Base-by-base conservation (phyloP, 1,140 invertebrate genomes). In the Drosophila novamexicana region DNA sequence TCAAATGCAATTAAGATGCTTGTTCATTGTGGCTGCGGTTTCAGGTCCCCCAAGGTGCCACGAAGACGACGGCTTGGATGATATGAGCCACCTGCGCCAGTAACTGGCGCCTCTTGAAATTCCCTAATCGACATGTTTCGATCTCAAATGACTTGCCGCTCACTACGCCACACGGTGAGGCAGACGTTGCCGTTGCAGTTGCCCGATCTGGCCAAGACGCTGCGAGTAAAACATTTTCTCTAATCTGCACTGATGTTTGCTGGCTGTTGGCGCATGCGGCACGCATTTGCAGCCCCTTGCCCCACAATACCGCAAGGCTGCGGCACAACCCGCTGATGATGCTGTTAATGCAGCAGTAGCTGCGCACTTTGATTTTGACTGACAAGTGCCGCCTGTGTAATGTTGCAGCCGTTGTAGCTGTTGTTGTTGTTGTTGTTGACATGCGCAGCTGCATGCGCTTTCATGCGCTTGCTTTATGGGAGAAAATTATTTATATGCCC, bases 1-100 rank as follows among this genome's bases (percentile, higher is more conserved):
- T 86, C 80, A 79, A 90, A 91, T 82, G 90, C 90, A 91, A 91
- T 91, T 91, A 91, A 91, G 90, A 91, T 90, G 89, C 89, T 83
- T 91, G 84, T 81, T 83, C 74, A 78, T 67, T 66, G 85, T 50
- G 54, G 57, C 57, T 42, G 47, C 52, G 29, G 65, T 49, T 79
- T 73, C 52, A 65, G 61, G 62, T 81, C 76, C 75, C 83, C 86
- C 78, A 85, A 79, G 81, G 79, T 86, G 86, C 72, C 50, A 68
- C 68, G 69, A 71, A 54, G 47, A 42, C 53, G 42, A 12, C 32
- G 69, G 29, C 36, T 47, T 32, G 54, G 50, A 71, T 75, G 73
- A 85, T 85, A 77, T 66, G 77, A 82, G 82, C 83, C 82, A 86
- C 83, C 83, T 86, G 83, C 86, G 80, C 77, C 77, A 61, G 76